phyloP scores from a whole-genome alignment of 2,113 vertebrate species.

The Cyprinodon tularosa region DNA sequence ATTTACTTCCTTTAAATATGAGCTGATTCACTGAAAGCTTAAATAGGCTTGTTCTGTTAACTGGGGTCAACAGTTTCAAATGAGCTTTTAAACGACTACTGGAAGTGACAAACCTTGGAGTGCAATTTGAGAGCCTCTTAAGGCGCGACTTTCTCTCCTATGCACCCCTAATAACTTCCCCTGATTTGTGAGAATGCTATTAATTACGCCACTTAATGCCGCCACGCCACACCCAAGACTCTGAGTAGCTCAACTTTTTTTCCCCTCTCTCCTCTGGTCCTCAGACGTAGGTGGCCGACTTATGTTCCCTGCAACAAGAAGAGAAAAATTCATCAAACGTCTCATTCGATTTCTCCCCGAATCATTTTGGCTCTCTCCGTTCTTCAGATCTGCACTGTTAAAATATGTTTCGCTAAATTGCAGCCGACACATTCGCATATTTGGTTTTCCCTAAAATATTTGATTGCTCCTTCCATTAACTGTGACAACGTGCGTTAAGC shows the following conservation, averaged over 20 bases:
- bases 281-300: constrained; percentile 49
- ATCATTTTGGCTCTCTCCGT: constrained; percentile 21
- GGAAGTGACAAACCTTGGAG: constrained; percentile 71
- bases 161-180: constrained; percentile 67
- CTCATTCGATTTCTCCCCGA: constrained; percentile 57
- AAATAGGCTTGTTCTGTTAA: constrained; percentile 74
- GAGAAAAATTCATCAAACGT: constrained; percentile 65
- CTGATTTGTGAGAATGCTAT: constrained; percentile 76
- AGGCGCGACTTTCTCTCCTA: constrained; percentile 63
- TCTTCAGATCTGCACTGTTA: constrained; percentile 28
- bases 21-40: constrained; percentile 69
- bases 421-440: constrained; percentile 69
- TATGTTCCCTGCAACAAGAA: constrained; percentile 65
- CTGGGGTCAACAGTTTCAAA: constrained; percentile 77
- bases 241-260: constrained; percentile 48
- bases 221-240: constrained; percentile 56
- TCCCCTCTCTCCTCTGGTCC: constrained; percentile 33
- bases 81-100: constrained; percentile 75
- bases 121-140: constrained; percentile 76
- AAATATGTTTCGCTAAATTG: constrained; percentile 69
- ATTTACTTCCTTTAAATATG: constrained; percentile 52
- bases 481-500: constrained; percentile 62
- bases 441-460: constrained; percentile 69
- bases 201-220: constrained; percentile 74
- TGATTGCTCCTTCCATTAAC: constrained; percentile 66